Conservation (phyloP, 2,888 invertebrate genomes). For the Thera britannica region DNA sequence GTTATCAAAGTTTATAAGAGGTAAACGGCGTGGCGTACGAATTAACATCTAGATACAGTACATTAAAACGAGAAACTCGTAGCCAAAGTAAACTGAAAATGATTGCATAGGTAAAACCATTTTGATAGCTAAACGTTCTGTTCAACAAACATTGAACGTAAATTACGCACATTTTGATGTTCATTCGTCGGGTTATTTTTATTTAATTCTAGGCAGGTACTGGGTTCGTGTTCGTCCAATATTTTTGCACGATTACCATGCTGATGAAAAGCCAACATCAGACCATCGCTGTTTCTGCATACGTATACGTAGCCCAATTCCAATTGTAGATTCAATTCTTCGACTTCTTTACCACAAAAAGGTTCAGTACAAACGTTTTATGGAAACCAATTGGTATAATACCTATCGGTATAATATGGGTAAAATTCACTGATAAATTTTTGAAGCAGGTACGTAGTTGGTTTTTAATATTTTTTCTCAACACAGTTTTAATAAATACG, state of each 20-base stretch:
- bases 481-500: too few species aligned
- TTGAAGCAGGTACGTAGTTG: too few species aligned
- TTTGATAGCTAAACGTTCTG: slow-evolving; percentile 61
- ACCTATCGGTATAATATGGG: too few species aligned
- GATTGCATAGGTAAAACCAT: slow-evolving; percentile 38
- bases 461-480: too few species aligned
- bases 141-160: slow-evolving; percentile 66
- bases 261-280: slow-evolving; percentile 83
- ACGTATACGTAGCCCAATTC: slow-evolving; percentile 35
- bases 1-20: slow-evolving; percentile 15
- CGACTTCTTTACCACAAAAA: slow-evolving; percentile 55
- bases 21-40: slow-evolving; percentile 12
- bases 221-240: slow-evolving; percentile 70
- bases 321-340: slow-evolving; percentile 65
- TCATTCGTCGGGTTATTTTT: slow-evolving; percentile 78
- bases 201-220: slow-evolving; percentile 82
- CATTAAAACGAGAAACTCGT: slow-evolving; percentile 18
- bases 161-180: slow-evolving; percentile 71
- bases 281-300: slow-evolving; percentile 60
- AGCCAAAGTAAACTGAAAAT: slow-evolving; percentile 29
- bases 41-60: slow-evolving; percentile 22
- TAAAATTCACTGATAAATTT: too few species aligned
- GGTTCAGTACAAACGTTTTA: slow-evolving; percentile 3
- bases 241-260: slow-evolving; percentile 83
- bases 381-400: not conserved